These are phyloP conservation scores for Glaucomys volans DNA, from an alignment of 2,113 vertebrate genomes.

Conservation along the genomic window DNA sequence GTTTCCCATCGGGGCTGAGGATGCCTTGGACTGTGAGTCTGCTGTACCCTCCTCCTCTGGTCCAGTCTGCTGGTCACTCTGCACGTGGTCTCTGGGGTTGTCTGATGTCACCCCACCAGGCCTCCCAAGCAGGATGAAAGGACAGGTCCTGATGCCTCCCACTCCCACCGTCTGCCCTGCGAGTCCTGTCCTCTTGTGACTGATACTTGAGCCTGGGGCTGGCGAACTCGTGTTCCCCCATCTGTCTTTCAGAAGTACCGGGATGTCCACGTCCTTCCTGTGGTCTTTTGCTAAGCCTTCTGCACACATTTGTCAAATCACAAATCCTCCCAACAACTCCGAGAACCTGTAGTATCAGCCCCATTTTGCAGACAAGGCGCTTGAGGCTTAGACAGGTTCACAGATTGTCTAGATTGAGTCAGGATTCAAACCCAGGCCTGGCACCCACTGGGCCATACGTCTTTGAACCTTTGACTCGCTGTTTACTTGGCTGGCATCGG, in stretches of 20 bases:
- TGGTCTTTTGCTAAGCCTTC: neutral
- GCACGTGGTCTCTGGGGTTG: neutral
- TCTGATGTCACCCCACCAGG: fast-evolving
- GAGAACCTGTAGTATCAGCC: neutral
- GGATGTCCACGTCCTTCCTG: neutral
- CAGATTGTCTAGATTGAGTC: neutral
- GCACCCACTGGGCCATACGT: fast-evolving
- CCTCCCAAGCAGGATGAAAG: neutral
- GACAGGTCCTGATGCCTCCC: neutral
- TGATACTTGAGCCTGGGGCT: neutral
- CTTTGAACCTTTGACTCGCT: neutral
- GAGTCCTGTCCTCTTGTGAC: neutral
- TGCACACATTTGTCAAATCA: neutral
- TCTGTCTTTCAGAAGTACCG: neutral
- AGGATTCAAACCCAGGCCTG: neutral
- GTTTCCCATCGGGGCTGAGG: neutral
- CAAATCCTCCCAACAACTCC: neutral
- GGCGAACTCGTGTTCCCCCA: neutral
- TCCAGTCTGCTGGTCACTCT: neutral
- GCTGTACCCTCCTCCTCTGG: neutral
- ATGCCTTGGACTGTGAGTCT: neutral
- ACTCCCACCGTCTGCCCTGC: neutral
- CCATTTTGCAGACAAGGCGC: neutral
- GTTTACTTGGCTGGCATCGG: neutral
- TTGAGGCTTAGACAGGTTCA: neutral